Evolutionary conservation across 2,113 vertebrate genomes (phyloP).

Genomic region (Laticauda colubrina): DNA sequence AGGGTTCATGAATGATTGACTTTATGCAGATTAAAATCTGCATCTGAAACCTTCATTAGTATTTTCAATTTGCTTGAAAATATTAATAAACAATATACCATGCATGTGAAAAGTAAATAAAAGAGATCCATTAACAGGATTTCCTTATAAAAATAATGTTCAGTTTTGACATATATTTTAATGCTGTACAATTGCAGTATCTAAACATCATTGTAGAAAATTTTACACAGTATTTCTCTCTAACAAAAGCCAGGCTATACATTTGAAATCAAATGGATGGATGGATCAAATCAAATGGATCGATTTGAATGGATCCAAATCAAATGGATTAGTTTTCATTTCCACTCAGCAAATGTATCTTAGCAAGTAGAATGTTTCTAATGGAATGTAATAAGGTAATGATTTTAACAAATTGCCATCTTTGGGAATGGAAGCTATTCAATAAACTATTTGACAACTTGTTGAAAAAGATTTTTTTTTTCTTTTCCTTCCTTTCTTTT

Average conservation of each 20-base stretch:
- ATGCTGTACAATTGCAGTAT: not conserved
- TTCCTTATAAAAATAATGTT: not conserved
- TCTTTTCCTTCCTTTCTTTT: not conserved
- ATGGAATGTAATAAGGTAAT: not conserved
- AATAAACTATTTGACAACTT: not conserved
- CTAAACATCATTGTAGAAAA: not conserved
- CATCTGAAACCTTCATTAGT: not conserved
- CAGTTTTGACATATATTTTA: not conserved
- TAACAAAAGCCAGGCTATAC: not conserved
- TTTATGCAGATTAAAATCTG: not conserved
- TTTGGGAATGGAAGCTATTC: not conserved
- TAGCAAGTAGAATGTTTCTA: not conserved
- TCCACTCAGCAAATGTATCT: not conserved
- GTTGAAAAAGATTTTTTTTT: not conserved
- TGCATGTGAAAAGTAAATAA: not conserved
- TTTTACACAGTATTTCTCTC: not conserved
- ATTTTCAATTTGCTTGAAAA: not conserved
- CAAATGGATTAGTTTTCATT: not conserved
- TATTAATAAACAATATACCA: not conserved
- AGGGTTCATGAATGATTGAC: not conserved
- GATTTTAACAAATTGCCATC: not conserved
- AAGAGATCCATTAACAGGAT: not conserved
- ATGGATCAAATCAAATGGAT: too few relatives aligned
- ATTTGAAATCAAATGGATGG: not conserved
- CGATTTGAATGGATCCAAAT: too few relatives aligned